Evolutionary conservation across 2,113 vertebrate genomes (phyloP).

Genomic region (Apaloderma vittatum): DNA sequence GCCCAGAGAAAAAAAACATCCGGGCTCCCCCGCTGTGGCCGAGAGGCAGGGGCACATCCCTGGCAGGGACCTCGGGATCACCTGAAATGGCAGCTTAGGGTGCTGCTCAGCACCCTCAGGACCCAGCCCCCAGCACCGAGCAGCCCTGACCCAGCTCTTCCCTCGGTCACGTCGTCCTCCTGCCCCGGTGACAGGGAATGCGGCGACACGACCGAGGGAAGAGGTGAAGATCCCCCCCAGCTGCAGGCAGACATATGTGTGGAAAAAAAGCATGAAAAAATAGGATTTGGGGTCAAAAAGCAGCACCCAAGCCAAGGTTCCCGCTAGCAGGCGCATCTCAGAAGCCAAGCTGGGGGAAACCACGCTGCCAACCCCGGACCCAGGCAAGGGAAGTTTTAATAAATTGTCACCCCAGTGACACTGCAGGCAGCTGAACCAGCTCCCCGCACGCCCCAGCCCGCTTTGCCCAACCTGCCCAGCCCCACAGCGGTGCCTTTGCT

Average conservation of each 20-base stretch:
- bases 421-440: neutral
- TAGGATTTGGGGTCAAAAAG: neutral
- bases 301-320: neutral
- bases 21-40: neutral
- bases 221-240: neutral
- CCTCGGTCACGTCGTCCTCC: no score
- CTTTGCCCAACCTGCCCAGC: neutral
- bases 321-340: fast-evolving
- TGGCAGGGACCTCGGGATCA: neutral
- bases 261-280: neutral
- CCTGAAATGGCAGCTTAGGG: neutral
- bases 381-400: neutral
- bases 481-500: conserved; percentile 2
- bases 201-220: fast-evolving
- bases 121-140: neutral
- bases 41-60: neutral
- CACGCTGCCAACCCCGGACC: neutral
- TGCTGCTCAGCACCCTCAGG: neutral
- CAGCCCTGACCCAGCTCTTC: no score
- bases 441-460: neutral
- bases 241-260: fast-evolving
- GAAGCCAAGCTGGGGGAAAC: neutral
- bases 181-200: no score
- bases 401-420: neutral
- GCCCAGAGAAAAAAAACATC: neutral